Base-by-base conservation (phyloP, 2,888 invertebrate genomes). In the Fissipunctia ypsillon region DNA sequence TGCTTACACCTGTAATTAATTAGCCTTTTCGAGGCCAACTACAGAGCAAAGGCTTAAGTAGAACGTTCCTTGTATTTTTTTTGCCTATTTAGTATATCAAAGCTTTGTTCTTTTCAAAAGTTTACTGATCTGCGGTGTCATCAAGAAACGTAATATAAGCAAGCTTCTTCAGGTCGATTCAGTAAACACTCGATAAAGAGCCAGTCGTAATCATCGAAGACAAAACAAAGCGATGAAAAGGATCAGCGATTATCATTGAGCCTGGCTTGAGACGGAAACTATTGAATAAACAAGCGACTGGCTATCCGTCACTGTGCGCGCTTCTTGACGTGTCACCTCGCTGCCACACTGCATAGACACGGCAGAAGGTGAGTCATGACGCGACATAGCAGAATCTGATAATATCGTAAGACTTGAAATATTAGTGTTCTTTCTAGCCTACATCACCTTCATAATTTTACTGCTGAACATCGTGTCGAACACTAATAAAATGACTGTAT, bases 251-350 rank as follows among this genome's bases (percentile, higher is more conserved):
- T 84, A 84, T 79, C 69, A 76, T 68, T 63, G 71, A 82, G 72
- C 67, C 69, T 80, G 77, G 88, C 81, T 73, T 81, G 69, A 87
- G 84, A 79, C 83, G 84, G 88, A 85, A 86, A 81, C 86, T 88
- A 89, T 90, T 89, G 87, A 90, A 90, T 90, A 90, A 89, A 89
- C 89, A 90, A 88, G 85, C 82, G 86, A 85, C 84, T 79, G 84
- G 84, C 84, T 81, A 85, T 87, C 85, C 80, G 85, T 87, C 84
- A 87, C 80, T 63, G 83, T 83, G 73, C 78, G 83, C 72, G 84
- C 76, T 81, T 84, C 83, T 79, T 75, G 82, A 80, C 76, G 70
- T 69, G 75, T 83, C 83, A 84, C 78, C 68, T 38, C 64, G 41
- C 48, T 43, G 25, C 48, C 48, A 43, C 69, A 66, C 22, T n/a